Conservation (phyloP, 2,113 vertebrate species). For the Platanista minor region DNA sequence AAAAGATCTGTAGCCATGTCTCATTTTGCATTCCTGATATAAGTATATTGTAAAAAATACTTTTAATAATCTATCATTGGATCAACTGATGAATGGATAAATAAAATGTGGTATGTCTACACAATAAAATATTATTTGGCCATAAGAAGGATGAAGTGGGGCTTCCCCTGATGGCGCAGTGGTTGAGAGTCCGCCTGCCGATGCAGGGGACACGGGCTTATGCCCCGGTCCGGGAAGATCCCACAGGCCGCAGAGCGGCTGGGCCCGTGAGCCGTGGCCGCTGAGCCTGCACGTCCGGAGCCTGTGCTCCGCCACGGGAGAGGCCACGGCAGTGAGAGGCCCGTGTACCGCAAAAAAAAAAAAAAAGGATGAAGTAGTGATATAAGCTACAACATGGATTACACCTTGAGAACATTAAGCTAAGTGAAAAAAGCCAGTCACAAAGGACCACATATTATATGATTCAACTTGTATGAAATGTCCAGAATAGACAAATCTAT, state of each 20-base stretch:
- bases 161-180: too few species aligned
- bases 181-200: too few species aligned
- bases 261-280: too few species aligned
- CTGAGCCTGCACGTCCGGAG: too few species aligned
- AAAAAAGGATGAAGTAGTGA: background rate
- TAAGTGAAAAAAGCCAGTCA: background rate
- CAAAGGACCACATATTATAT: background rate
- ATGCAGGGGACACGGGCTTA: too few species aligned
- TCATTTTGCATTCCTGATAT: background rate
- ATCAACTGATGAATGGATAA: background rate
- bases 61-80: constrained; percentile 14
- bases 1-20: background rate
- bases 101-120: background rate
- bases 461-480: background rate
- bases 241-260: too few species aligned
- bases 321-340: too few species aligned
- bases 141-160: background rate
- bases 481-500: background rate
- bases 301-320: too few species aligned
- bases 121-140: background rate
- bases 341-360: too few species aligned
- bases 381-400: background rate
- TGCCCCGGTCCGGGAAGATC: too few species aligned
- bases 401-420: background rate
- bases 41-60: background rate